Conservation (phyloP, 2,797 vertebrate genomes). For the Alectoris magna region DNA sequence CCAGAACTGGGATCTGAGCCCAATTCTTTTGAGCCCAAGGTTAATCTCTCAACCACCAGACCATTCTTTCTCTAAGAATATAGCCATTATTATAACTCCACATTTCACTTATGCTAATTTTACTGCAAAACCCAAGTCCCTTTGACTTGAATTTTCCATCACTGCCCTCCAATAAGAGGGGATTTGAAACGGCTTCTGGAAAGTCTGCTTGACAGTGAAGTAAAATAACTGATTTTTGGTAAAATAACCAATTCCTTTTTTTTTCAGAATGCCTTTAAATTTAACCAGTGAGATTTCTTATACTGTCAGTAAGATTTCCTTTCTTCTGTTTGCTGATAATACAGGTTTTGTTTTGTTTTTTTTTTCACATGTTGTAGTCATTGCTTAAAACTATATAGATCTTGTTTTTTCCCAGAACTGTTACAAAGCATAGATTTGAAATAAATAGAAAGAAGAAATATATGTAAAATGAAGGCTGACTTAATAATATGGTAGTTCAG, state of each 20-base stretch:
- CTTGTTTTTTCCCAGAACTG: not conserved
- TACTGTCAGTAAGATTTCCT: not conserved
- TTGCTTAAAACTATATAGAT: not conserved
- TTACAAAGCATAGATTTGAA: not conserved
- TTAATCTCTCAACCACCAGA: constrained; percentile 14
- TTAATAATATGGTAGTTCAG: not conserved
- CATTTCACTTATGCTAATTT: not conserved
- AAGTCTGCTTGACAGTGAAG: not conserved
- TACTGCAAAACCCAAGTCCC: constrained; percentile 5
- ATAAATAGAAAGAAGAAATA: not conserved
- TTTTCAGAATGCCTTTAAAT: not conserved
- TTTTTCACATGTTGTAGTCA: not conserved
- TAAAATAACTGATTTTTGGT: not conserved
- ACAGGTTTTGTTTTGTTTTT: not conserved
- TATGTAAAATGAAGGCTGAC: not conserved
- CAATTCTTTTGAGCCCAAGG: not conserved
- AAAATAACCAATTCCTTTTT: not conserved
- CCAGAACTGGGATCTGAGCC: constrained; percentile 29
- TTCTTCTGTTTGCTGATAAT: not conserved
- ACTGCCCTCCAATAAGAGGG: not conserved
- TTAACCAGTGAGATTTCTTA: not conserved
- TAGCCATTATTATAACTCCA: not conserved
- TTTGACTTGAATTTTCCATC: not conserved
- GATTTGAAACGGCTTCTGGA: not conserved
- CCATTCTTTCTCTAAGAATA: not conserved